A percentile compares a stretch with the other conserved stretches of the same genome.
Evolutionary conservation across 2,888 invertebrate species (phyloP).

Genomic region (Teleogryllus oceanicus): DNA sequence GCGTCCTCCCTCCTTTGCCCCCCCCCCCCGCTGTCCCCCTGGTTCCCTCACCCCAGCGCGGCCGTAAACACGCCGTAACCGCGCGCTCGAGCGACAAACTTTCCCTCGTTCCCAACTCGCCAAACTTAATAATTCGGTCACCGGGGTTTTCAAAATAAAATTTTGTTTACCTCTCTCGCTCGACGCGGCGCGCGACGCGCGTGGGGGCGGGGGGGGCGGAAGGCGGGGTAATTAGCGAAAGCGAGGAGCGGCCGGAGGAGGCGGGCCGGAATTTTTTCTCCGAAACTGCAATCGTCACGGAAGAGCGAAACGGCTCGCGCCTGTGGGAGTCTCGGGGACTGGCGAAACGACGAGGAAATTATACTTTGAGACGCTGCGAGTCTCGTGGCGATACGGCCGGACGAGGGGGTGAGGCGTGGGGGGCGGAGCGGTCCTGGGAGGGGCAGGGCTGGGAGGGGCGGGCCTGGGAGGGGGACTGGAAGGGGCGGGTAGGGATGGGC

Average conservation of each 20-base stretch:
- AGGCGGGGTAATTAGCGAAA: not conserved
- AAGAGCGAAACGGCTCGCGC: too few species aligned
- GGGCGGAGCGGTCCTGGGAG: too few species aligned
- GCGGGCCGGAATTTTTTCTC: too few species aligned
- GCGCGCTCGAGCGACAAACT: constrained; percentile 9
- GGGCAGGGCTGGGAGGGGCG: too few species aligned
- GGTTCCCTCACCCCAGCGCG: not conserved
- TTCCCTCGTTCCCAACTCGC: constrained; percentile 18
- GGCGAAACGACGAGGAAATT: too few species aligned
- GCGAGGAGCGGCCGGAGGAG: not conserved
- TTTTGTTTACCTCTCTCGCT: constrained; percentile 18
- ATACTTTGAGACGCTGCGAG: too few species aligned
- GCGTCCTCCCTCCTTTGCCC: not conserved
- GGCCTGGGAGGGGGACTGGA: too few species aligned
- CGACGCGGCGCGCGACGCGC: not conserved
- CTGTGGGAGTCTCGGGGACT: too few species aligned
- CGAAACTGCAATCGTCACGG: too few species aligned
- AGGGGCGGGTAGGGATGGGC: too few species aligned
- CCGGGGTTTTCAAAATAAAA: constrained; percentile 18
- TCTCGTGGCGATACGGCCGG: too few species aligned
- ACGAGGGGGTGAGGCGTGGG: too few species aligned
- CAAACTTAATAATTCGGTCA: constrained; percentile 18
- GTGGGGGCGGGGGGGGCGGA: not conserved
- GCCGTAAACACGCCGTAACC: not conserved
- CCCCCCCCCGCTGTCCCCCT: not conserved